Evolutionary conservation across 2,113 vertebrate genomes (phyloP).

Genomic region (Aphyosemion australe): DNA sequence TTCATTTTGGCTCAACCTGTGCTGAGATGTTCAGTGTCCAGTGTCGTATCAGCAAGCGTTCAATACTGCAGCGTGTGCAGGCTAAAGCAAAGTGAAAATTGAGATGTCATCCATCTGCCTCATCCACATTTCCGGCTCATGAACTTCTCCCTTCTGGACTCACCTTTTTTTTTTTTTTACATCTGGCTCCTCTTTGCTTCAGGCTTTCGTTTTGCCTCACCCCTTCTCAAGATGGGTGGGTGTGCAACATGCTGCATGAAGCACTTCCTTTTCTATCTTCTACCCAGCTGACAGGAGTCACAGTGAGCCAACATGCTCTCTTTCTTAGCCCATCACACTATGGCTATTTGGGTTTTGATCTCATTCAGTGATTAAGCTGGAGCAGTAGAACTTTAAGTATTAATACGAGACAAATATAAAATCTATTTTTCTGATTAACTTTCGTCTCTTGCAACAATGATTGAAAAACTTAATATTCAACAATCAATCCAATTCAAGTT

Average conservation of each 20-base stretch:
- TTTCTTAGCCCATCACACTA: no score
- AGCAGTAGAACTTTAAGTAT: no score
- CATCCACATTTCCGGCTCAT: background rate
- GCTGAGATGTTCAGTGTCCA: conserved; percentile 31
- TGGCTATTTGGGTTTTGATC: no score
- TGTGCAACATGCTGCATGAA: background rate
- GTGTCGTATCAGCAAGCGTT: conserved; percentile 47
- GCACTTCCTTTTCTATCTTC: no score
- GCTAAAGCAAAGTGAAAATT: conserved; percentile 32
- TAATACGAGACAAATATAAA: no score
- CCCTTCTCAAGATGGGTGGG: background rate
- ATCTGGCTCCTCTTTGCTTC: background rate
- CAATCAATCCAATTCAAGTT: no score
- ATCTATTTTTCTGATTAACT: no score
- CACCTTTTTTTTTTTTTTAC: background rate
- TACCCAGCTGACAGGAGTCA: no score
- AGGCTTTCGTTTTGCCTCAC: background rate
- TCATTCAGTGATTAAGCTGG: no score
- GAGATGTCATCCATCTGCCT: conserved; percentile 10
- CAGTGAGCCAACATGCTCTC: no score
- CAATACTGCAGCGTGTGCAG: conserved; percentile 35
- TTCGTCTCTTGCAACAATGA: no score
- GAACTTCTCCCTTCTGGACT: background rate
- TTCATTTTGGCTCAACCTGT: conserved; percentile 52
- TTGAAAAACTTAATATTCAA: no score